Percentiles rank a stretch among this genome's conserved stretches.
Conservation (phyloP, 2,797 vertebrate species). For the Avahi laniger region DNA sequence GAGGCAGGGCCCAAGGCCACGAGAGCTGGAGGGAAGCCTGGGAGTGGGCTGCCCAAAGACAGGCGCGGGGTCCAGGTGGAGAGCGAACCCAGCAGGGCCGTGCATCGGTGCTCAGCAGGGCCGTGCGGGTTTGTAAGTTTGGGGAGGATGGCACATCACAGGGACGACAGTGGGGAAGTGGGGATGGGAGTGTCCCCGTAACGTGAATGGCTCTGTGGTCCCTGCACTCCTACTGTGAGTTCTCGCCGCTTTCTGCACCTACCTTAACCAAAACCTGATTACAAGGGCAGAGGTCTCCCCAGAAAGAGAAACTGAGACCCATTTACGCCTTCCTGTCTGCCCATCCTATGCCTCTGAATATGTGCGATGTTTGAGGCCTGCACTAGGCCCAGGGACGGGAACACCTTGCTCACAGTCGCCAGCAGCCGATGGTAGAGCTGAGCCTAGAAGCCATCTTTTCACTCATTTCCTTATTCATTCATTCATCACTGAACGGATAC, state of each 20-base stretch:
- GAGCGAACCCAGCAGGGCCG: background rate
- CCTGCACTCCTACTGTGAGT: background rate
- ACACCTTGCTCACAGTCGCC: background rate
- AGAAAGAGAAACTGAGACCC: background rate
- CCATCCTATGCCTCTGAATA: background rate
- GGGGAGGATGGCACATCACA: fast-evolving
- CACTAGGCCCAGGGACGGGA: background rate
- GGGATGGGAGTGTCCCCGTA: background rate
- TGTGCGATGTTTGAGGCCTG: background rate
- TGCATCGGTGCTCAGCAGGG: too few relatives aligned
- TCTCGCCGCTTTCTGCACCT: background rate
- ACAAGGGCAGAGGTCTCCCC: background rate
- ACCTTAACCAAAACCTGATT: background rate
- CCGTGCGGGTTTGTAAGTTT: fast-evolving
- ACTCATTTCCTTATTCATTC: background rate
- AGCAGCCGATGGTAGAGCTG: background rate
- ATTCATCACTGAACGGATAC: background rate
- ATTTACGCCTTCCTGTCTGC: background rate
- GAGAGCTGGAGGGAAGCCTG: background rate
- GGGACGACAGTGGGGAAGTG: background rate
- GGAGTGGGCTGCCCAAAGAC: background rate
- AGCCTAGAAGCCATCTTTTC: background rate
- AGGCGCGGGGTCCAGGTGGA: background rate
- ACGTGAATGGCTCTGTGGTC: background rate
- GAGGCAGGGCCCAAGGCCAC: background rate